These are phyloP conservation scores for Philopotamus ludificatus DNA, from an alignment of 1,140 invertebrate genomes.

Conservation along the genomic window DNA sequence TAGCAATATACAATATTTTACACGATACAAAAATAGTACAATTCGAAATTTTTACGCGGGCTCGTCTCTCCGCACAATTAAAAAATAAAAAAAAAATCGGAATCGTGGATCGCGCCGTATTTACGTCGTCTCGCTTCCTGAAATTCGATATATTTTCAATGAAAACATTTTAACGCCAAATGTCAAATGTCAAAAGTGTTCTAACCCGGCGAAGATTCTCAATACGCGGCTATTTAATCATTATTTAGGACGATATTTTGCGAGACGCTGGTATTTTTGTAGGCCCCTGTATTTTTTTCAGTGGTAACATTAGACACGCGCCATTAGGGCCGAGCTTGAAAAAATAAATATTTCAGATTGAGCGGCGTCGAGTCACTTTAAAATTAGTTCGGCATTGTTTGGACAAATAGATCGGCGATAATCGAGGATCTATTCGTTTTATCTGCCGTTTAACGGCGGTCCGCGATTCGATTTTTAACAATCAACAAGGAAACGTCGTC, in stretches of 20 bases:
- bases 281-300: constrained; percentile 1
- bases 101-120: not conserved
- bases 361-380: too few species aligned
- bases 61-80: not conserved
- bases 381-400: too few species aligned
- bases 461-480: not conserved
- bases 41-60: not conserved
- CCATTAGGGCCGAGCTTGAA: constrained; percentile 13
- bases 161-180: constrained; percentile 28
- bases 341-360: not conserved
- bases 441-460: not conserved
- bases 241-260: too few species aligned
- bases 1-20: constrained; percentile 30
- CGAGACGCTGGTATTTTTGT: not conserved
- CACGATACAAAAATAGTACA: constrained; percentile 25
- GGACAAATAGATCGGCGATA: too few species aligned
- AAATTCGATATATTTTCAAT: constrained; percentile 14
- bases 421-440: not conserved
- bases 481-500: not conserved
- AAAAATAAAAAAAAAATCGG: not conserved
- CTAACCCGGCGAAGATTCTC: not conserved
- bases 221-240: not conserved
- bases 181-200: constrained; percentile 27
- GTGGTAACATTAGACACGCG: constrained; percentile 26
- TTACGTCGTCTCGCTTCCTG: constrained; percentile 9